A percentile compares a stretch with the other conserved stretches of the same genome.
Conservation (phyloP, 1,140 invertebrate genomes). For the Dendrolimus kikuchii region DNA sequence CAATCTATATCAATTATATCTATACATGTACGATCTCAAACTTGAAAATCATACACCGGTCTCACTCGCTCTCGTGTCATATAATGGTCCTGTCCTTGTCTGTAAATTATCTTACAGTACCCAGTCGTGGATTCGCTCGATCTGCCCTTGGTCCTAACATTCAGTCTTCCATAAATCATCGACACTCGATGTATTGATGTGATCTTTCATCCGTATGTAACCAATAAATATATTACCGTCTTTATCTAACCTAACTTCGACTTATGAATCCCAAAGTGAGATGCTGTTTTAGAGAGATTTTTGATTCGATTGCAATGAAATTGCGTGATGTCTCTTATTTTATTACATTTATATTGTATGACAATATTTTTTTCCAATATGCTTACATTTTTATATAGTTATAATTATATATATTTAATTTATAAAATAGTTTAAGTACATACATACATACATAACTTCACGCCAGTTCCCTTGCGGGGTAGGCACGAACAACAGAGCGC, state of each 20-base stretch:
- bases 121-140: neutral
- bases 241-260: slow-evolving; percentile 37
- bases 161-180: slow-evolving; percentile 30
- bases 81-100: slow-evolving; percentile 19
- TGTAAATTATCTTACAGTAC: slow-evolving; percentile 23
- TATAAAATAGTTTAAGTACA: too few relatives aligned
- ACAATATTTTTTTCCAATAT: too few relatives aligned
- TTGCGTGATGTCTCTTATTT: too few relatives aligned
- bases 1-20: slow-evolving; percentile 15
- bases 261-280: slow-evolving; percentile 17
- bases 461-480: too few relatives aligned
- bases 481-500: too few relatives aligned
- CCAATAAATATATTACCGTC: slow-evolving; percentile 30
- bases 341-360: too few relatives aligned
- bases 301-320: too few relatives aligned
- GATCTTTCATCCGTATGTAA: slow-evolving; percentile 28
- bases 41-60: slow-evolving; percentile 25
- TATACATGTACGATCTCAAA: slow-evolving; percentile 16
- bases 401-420: too few relatives aligned
- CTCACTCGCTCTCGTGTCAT: slow-evolving; percentile 29
- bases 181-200: slow-evolving; percentile 21
- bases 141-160: slow-evolving; percentile 29
- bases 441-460: too few relatives aligned
- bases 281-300: too few relatives aligned
- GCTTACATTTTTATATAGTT: too few relatives aligned